A percentile compares a stretch with the other conserved stretches of the same genome.
phyloP scores from a whole-genome alignment of 1,140 invertebrate species.

The Atta cephalotes region DNA sequence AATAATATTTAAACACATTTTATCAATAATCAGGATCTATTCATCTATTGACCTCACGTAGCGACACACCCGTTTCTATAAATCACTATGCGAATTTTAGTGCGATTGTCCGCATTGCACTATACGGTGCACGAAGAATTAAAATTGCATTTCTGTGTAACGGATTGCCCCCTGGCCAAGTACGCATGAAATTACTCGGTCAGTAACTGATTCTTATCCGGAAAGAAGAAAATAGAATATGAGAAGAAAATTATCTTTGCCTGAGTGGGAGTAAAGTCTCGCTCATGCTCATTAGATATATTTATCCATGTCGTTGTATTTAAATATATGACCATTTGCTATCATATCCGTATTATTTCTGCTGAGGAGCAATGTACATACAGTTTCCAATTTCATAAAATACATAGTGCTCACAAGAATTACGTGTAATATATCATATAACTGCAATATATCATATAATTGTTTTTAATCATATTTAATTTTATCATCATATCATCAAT shows the following conservation, averaged over 20 bases:
- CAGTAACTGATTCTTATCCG: constrained; percentile 69
- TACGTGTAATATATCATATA: not conserved
- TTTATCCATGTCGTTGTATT: not conserved
- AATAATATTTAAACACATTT: not conserved
- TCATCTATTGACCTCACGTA: constrained; percentile 67
- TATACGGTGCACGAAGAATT: constrained; percentile 55
- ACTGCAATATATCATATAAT: not conserved
- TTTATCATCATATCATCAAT: not conserved
- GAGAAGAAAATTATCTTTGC: constrained; percentile 37
- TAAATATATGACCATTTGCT: not conserved
- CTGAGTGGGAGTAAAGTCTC: not conserved
- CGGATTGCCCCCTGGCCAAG: constrained; percentile 67
- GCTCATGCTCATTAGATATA: not conserved
- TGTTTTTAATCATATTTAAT: constrained; percentile 27
- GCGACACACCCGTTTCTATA: constrained; percentile 52
- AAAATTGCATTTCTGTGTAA: constrained; percentile 71
- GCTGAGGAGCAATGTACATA: not conserved
- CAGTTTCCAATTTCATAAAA: constrained; percentile 3
- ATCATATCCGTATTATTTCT: not conserved
- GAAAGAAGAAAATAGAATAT: constrained; percentile 54
- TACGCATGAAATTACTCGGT: constrained; percentile 73
- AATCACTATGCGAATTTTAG: constrained; percentile 2
- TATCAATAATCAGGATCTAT: not conserved
- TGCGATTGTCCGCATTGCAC: constrained; percentile 39
- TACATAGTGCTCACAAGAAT: not conserved